Percentiles rank a stretch among this genome's conserved stretches.
Conservation (phyloP, 2,888 invertebrate species). For the Nebria salina region DNA sequence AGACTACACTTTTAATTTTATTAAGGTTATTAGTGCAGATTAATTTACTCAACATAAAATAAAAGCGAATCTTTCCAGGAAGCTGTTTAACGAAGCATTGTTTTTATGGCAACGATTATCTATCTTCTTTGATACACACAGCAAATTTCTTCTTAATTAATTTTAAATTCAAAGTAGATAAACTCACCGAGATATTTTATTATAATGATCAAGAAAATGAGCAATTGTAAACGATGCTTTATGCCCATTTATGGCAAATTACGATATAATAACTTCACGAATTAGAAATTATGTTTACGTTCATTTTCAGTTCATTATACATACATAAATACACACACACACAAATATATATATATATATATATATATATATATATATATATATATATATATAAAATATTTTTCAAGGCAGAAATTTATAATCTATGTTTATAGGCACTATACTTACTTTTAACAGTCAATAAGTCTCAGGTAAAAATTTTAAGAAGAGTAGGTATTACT, state of each 20-base stretch:
- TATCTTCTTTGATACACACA: conserved; percentile 12
- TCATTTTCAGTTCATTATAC: background rate
- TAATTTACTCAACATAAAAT: conserved; percentile 27
- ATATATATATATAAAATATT: too few species aligned
- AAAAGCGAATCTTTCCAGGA: conserved; percentile 36
- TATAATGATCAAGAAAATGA: background rate
- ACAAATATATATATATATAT: too few species aligned
- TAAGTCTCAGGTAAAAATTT: too few species aligned
- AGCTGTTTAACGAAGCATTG: conserved; percentile 40
- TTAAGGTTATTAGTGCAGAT: conserved; percentile 44
- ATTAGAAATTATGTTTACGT: background rate
- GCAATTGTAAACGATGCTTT: background rate
- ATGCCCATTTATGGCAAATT: background rate
- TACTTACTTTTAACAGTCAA: too few species aligned
- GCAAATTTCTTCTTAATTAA: conserved; percentile 23
- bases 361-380: too few species aligned
- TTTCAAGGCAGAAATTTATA: too few species aligned
- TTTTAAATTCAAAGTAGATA: conserved; percentile 33
- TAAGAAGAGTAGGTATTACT: too few species aligned
- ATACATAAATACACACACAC: too few species aligned
- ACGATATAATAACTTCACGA: background rate
- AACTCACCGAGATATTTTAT: background rate
- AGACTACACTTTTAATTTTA: conserved; percentile 20
- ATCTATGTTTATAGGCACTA: too few species aligned
- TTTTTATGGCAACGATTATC: conserved; percentile 29